Evolutionary conservation across 2,888 invertebrate genomes (phyloP).

Genomic region (Calliopum simillimum): DNA sequence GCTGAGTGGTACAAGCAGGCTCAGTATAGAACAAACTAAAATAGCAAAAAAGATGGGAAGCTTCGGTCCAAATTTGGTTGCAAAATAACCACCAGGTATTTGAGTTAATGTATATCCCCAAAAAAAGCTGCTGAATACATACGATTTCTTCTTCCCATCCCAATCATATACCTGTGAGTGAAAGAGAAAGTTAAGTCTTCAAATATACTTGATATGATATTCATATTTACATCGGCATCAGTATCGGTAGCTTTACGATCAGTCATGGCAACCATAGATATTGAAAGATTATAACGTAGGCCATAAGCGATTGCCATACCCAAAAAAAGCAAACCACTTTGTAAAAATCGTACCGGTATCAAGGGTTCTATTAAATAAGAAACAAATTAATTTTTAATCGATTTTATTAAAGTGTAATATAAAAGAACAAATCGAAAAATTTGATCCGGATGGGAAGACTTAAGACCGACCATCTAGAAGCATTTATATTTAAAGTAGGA

Average conservation of each 20-base stretch:
- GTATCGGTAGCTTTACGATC: conserved; percentile 64
- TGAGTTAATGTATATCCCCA: too few relatives aligned
- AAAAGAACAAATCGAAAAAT: too few relatives aligned
- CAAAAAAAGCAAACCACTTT: conserved; percentile 72
- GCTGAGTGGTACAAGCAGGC: conserved; percentile 73
- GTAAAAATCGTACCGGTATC: conserved; percentile 70
- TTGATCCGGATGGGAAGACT: too few relatives aligned
- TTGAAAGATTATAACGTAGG: conserved; percentile 76
- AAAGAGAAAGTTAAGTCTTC: conserved; percentile 26
- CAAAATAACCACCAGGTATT: conserved; percentile 48
- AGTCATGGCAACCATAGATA: conserved; percentile 82
- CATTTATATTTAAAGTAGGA: too few relatives aligned
- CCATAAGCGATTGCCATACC: conserved; percentile 73
- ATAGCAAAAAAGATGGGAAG: conserved; percentile 70
- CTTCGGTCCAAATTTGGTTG: conserved; percentile 76
- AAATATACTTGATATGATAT: conserved; percentile 1
- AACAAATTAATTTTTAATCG: too few relatives aligned
- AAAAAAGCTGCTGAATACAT: too few relatives aligned
- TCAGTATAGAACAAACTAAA: conserved; percentile 71
- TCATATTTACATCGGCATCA: conserved; percentile 54
- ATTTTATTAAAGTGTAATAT: too few relatives aligned
- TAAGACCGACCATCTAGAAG: too few relatives aligned
- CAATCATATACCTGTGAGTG: not conserved
- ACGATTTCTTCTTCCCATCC: too few relatives aligned
- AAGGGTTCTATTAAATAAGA: too few relatives aligned